Base-by-base conservation (phyloP, 2,888 invertebrate genomes). In the Magallana nippona region DNA sequence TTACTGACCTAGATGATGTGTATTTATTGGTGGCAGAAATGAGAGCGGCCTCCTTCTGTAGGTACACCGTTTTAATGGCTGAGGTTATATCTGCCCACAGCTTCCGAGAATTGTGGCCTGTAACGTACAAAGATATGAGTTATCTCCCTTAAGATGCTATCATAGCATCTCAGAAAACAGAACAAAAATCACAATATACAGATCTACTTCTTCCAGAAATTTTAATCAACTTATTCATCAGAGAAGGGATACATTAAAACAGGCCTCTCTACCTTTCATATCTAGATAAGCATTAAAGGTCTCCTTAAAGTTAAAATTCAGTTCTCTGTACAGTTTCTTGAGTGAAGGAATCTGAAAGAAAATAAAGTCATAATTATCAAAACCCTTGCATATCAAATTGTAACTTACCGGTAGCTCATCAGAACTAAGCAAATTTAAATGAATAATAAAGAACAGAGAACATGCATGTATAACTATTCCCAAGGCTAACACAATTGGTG, bases 81-180 rank as follows among this genome's bases (percentile, higher is more conserved):
- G 96, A 96, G 90, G 96, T 96, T 1, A 98, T 96, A 92, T 97
- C 96, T 0, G 95, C 93, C 98, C 98, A 98, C 93, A 98, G 96
- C 84, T 94, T 94, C 0, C 95, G 93, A 0, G 97, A 96, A 94
- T 98, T 96, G 93, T 96, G 96, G 0, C 96, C 96, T 95, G 86
- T 77, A 90, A 90, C 84, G n/a, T 86, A 5, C 44, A 44, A 83
- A 62, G 84, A 11, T 86, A 62, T 22, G 60, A 27, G 13, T 60
- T 27, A 27, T 80, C 80, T 56, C 78, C 32, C 22, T 71, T 62
- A 11, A 82, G 8, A 44, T 32, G 32, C 32, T 0, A 8, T 5
- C 44, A 44, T 5, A 5, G 27, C 27, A 27, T 27, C 27, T 27
- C 27, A 27, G 27, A 27, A 27, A 27, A 27, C 27, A 27, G 27